Conservation (phyloP, 2,797 vertebrate genomes). For the Balearica regulorum region DNA sequence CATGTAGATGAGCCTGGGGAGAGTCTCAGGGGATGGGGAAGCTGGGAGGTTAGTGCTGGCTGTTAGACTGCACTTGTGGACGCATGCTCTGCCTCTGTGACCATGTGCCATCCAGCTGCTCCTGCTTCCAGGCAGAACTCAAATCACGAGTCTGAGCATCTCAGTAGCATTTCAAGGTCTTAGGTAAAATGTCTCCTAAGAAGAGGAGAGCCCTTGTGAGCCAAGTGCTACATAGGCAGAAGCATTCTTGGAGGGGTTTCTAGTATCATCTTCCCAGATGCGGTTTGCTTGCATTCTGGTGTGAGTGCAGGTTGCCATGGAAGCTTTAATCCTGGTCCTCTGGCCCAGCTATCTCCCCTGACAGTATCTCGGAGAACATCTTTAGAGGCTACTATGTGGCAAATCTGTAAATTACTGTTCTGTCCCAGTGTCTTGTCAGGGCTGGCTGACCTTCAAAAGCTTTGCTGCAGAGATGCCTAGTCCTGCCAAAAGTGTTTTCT, state of each 20-base stretch:
- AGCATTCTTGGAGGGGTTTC: background rate
- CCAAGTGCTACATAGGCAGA: background rate
- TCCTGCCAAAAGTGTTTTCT: background rate
- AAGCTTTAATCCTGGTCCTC: background rate
- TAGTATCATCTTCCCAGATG: background rate
- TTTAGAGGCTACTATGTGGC: background rate
- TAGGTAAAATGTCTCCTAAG: background rate
- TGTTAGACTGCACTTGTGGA: background rate
- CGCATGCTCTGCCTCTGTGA: background rate
- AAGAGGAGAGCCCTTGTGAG: background rate
- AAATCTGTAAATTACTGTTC: background rate
- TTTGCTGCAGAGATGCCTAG: background rate
- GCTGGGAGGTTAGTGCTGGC: background rate
- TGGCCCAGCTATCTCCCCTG: background rate
- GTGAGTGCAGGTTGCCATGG: background rate
- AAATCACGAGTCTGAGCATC: background rate
- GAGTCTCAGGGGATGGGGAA: background rate
- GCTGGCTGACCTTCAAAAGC: background rate
- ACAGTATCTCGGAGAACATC: background rate
- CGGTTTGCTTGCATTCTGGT: background rate
- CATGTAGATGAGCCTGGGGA: background rate
- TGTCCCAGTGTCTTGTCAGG: background rate
- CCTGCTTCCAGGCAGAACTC: background rate
- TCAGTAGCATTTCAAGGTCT: background rate
- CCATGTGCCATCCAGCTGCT: background rate